Evolutionary conservation across 2,113 vertebrate genomes (phyloP).

Genomic region (Catharus bicknelli): DNA sequence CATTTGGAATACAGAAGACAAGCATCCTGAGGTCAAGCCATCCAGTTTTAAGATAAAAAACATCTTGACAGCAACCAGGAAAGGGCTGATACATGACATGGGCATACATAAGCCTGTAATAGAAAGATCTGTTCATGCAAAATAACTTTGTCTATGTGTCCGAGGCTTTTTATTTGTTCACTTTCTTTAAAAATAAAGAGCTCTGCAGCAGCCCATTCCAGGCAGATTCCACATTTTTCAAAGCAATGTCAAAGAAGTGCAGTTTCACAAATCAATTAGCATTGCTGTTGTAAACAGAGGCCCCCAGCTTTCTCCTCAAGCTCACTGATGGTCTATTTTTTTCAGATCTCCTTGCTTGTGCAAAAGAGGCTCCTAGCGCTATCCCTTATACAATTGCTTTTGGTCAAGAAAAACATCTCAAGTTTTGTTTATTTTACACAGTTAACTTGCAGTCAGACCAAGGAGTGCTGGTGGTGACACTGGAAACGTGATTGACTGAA

Average conservation of each 20-base stretch:
- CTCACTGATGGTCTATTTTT: background rate
- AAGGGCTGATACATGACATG: background rate
- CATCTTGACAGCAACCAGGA: background rate
- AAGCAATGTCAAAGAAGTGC: background rate
- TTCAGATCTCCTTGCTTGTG: background rate
- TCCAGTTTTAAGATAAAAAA: background rate
- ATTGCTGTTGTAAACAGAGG: background rate
- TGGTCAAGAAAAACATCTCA: background rate
- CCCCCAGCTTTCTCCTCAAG: background rate
- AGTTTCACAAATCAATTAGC: background rate
- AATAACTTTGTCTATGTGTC: background rate
- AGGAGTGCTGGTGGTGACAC: background rate
- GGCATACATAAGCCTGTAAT: background rate
- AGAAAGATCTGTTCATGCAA: background rate
- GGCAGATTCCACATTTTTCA: background rate
- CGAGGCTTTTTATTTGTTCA: accelerated
- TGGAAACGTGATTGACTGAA: background rate
- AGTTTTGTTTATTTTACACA: background rate
- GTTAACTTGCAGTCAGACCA: background rate
- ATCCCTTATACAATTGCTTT: background rate
- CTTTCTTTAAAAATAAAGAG: background rate
- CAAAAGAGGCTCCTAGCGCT: background rate
- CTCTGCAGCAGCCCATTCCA: background rate
- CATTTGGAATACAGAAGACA: background rate
- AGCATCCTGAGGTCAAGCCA: background rate